Percentiles rank a stretch among this genome's conserved stretches.
Evolutionary conservation across 2,888 invertebrate genomes (phyloP).

Genomic region (Tenthredo notha): DNA sequence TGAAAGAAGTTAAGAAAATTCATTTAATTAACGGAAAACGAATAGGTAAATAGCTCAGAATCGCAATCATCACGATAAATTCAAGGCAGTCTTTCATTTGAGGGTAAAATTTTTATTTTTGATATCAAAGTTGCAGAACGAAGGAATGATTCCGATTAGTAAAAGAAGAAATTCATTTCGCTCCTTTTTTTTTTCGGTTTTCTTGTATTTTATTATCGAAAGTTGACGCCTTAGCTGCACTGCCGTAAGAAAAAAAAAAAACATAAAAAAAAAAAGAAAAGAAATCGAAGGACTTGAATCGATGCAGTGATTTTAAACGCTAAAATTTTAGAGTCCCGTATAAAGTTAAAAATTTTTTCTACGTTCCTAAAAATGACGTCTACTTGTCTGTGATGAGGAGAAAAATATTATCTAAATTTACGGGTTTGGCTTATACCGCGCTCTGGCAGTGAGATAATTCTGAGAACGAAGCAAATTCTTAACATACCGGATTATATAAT

Average conservation of each 20-base stretch:
- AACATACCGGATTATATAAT: neutral
- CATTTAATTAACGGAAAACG: neutral
- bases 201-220: neutral
- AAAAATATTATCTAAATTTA: neutral
- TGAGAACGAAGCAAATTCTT: neutral
- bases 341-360: neutral
- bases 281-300: neutral
- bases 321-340: neutral
- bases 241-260: neutral
- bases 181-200: neutral
- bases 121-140: neutral
- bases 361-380: constrained; percentile 4
- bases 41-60: neutral
- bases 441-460: constrained; percentile 6
- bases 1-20: neutral
- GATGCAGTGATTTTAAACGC: neutral
- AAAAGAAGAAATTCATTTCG: neutral
- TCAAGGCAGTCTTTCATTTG: neutral
- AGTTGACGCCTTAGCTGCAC: neutral
- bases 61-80: neutral
- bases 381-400: constrained; percentile 21
- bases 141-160: neutral
- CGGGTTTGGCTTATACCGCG: neutral
- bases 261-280: neutral
- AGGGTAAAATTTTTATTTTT: neutral